These are phyloP conservation scores for Epicampocera succincta DNA, from an alignment of 2,888 invertebrate species.

Conservation along the genomic window DNA sequence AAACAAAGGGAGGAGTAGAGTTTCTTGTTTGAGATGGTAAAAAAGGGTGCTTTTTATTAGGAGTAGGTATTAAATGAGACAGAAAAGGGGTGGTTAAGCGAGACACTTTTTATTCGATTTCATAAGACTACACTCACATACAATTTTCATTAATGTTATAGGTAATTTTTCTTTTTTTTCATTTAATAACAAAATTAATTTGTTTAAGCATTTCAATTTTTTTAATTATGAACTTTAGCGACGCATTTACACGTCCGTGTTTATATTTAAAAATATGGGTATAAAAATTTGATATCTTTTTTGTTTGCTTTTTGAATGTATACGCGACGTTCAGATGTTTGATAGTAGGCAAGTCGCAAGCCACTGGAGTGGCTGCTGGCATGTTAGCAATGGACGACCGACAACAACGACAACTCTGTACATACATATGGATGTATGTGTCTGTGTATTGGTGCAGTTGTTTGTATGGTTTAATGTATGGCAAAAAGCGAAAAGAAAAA, in stretches of 20 bases:
- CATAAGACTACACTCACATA: constrained; percentile 43
- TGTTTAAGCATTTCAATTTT: constrained; percentile 11
- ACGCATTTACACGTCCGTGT: constrained; percentile 55
- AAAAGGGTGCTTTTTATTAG: constrained; percentile 46
- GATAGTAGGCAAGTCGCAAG: constrained; percentile 73
- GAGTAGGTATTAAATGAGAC: neutral
- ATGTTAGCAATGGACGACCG: constrained; percentile 73
- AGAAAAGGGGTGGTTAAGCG: constrained; percentile 47
- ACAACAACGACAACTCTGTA: constrained; percentile 64
- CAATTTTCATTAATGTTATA: constrained; percentile 9
- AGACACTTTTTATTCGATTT: constrained; percentile 35
- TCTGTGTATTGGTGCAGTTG: constrained; percentile 43
- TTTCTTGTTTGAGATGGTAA: constrained; percentile 13
- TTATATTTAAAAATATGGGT: constrained; percentile 27
- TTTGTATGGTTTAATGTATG: constrained; percentile 56
- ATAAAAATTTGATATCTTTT: neutral
- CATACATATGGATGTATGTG: too few species aligned
- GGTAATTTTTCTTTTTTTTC: neutral
- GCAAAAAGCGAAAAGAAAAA: constrained; percentile 19
- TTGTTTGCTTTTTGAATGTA: constrained; percentile 43
- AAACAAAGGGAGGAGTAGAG: constrained; percentile 40
- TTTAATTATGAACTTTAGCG: constrained; percentile 18
- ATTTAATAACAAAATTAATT: constrained; percentile 18
- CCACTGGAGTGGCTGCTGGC: constrained; percentile 74
- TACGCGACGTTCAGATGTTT: constrained; percentile 69